phyloP scores from a whole-genome alignment of 2,888 invertebrate genomes.

The Lamellibrachia columna region DNA sequence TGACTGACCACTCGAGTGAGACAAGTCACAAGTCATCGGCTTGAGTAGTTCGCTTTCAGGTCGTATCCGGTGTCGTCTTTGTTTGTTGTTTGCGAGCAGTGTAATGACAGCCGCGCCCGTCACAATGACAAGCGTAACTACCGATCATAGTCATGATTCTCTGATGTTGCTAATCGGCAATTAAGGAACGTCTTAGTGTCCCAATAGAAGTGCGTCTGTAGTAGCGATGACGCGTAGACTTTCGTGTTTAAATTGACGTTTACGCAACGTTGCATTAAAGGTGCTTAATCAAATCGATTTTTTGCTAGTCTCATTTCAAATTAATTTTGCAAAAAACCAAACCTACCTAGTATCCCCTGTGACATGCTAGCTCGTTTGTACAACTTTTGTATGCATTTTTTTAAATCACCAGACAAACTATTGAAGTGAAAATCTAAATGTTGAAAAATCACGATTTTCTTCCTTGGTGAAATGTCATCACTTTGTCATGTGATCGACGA shows the following conservation, averaged over 20 bases:
- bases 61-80: neutral
- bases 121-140: neutral
- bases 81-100: neutral
- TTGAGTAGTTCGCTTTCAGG: neutral
- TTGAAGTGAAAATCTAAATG: too few relatives aligned
- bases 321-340: too few relatives aligned
- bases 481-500: too few relatives aligned
- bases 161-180: slow-evolving; percentile 11
- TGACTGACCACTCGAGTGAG: neutral
- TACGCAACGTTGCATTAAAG: neutral
- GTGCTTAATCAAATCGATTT: too few relatives aligned
- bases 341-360: too few relatives aligned
- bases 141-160: neutral
- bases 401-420: too few relatives aligned
- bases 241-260: neutral
- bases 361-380: too few relatives aligned
- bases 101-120: neutral
- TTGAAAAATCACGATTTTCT: too few relatives aligned
- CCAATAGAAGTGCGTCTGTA: neutral
- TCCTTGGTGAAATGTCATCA: too few relatives aligned
- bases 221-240: neutral
- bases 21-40: neutral
- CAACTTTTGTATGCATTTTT: too few relatives aligned
- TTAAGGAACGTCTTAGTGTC: neutral
- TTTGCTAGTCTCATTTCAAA: too few relatives aligned